Conservation (phyloP, 2,113 vertebrate genomes). For the Paraplagusia blochii region DNA sequence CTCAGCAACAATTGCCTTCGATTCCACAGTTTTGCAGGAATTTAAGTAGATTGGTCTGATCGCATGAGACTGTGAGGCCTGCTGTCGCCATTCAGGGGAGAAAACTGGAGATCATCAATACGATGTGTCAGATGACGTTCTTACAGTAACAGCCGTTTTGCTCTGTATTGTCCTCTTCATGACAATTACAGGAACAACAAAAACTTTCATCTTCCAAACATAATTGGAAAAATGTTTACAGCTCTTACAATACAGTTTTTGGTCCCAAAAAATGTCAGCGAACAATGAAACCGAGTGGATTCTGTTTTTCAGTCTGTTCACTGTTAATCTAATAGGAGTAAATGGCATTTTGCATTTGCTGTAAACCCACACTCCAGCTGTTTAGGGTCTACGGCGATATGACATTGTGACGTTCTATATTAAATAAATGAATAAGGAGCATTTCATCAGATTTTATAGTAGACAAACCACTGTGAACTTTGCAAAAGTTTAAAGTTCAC, state of each 20-base stretch:
- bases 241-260: not conserved
- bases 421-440: too few relatives aligned
- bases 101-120: conserved; percentile 37
- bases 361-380: not conserved
- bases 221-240: not conserved
- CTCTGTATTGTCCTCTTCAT: not conserved
- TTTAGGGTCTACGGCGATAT: not conserved
- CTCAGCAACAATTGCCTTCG: conserved; percentile 46
- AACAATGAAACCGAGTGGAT: not conserved
- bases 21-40: conserved; percentile 55
- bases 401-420: not conserved
- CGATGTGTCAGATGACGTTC: conserved; percentile 9
- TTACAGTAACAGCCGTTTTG: not conserved
- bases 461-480: too few relatives aligned
- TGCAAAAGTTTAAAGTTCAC: too few relatives aligned
- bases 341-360: not conserved
- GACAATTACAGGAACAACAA: conserved; percentile 3
- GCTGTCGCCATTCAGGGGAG: conserved; percentile 32
- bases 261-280: not conserved
- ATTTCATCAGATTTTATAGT: too few relatives aligned
- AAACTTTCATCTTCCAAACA: not conserved
- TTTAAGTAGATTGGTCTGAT: conserved; percentile 43
- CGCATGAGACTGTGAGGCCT: conserved; percentile 32
- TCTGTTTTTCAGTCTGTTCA: not conserved
- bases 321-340: not conserved